Evolutionary conservation across 2,888 invertebrate species (phyloP).

Genomic region (Morpho achilles): DNA sequence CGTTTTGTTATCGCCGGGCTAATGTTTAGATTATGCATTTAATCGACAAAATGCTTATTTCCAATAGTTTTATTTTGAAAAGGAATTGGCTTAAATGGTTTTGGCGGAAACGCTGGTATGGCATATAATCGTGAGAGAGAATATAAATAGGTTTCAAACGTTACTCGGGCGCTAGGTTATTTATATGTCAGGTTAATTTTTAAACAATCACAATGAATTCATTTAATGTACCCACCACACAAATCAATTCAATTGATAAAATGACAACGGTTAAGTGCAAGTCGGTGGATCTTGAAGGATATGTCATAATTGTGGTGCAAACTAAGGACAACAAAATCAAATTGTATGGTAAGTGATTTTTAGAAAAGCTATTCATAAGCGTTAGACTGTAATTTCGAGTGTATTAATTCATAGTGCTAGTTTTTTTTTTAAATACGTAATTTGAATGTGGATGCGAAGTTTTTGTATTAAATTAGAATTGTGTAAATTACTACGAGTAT

Average conservation of each 20-base stretch:
- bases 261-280: slow-evolving; percentile 74
- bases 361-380: neutral
- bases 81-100: slow-evolving; percentile 69
- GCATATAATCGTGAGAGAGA: slow-evolving; percentile 18
- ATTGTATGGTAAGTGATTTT: slow-evolving; percentile 85
- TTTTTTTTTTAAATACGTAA: too few species aligned
- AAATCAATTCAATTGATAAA: slow-evolving; percentile 70
- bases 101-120: slow-evolving; percentile 68
- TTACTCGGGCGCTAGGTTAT: slow-evolving; percentile 8
- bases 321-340: slow-evolving; percentile 96
- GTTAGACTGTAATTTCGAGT: too few species aligned
- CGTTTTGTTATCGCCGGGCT: slow-evolving; percentile 58
- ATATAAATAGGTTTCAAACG: slow-evolving; percentile 2
- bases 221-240: slow-evolving; percentile 70
- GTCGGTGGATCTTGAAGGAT: slow-evolving; percentile 94
- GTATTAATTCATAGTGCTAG: too few species aligned
- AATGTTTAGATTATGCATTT: slow-evolving; percentile 47
- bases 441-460: too few species aligned
- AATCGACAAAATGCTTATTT: slow-evolving; percentile 53
- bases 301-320: slow-evolving; percentile 96
- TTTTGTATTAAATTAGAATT: too few species aligned
- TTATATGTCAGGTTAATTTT: slow-evolving; percentile 34
- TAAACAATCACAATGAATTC: slow-evolving; percentile 59
- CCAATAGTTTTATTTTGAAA: slow-evolving; percentile 47
- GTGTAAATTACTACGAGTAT: too few species aligned